Evolutionary conservation across 2,113 vertebrate species (phyloP).

Genomic region (Eptesicus fuscus): DNA sequence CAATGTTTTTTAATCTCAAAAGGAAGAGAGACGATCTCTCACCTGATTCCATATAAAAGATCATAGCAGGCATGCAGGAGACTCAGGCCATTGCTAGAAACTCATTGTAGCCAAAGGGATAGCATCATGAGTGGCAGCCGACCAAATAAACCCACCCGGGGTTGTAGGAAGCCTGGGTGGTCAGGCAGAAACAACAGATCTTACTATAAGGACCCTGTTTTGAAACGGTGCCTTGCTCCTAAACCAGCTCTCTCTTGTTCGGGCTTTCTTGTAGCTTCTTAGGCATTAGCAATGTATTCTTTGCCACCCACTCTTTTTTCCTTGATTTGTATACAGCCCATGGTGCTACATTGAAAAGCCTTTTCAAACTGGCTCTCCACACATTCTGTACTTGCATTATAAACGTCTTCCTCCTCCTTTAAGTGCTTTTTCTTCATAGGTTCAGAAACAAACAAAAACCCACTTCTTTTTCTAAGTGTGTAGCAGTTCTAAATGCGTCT

Average conservation of each 20-base stretch:
- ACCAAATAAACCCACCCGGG: neutral
- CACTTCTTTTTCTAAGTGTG: neutral
- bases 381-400: neutral
- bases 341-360: neutral
- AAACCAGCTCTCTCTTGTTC: neutral
- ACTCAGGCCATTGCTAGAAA: neutral
- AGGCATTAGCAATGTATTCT: neutral
- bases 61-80: neutral
- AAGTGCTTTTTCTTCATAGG: neutral
- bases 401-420: neutral
- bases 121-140: neutral
- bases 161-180: neutral
- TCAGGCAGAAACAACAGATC: neutral
- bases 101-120: neutral
- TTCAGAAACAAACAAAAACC: neutral
- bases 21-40: neutral
- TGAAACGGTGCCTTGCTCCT: neutral
- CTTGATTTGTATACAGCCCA: neutral
- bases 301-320: neutral
- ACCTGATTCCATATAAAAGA: neutral
- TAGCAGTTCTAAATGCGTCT: neutral
- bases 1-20: neutral
- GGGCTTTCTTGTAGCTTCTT: neutral
- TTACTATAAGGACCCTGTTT: neutral
- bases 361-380: neutral